A percentile compares a stretch with the other conserved stretches of the same genome.
These are phyloP conservation scores for Aphaenogaster floridana DNA, from an alignment of 1,140 invertebrate species.

Conservation along the genomic window DNA sequence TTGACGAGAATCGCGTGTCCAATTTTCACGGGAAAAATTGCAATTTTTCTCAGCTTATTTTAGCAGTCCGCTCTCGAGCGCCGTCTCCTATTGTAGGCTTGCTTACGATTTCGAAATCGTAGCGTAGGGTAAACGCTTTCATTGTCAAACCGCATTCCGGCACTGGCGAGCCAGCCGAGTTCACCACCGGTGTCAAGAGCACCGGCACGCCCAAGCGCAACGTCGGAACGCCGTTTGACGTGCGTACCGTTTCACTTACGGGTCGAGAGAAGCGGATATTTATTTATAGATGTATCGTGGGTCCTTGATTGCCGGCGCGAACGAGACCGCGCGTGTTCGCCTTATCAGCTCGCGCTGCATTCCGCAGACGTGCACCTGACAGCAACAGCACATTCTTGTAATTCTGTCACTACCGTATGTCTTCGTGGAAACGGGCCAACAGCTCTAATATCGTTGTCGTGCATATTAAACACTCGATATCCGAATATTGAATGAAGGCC, in stretches of 20 bases:
- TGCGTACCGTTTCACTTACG: slow-evolving; percentile 66
- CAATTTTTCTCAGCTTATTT: neutral
- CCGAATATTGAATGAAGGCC: neutral
- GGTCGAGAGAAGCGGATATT: slow-evolving; percentile 76
- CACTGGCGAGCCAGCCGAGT: slow-evolving; percentile 44
- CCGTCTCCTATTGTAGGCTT: no score
- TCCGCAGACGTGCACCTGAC: slow-evolving; percentile 19
- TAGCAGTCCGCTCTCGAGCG: neutral
- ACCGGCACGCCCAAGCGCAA: slow-evolving; percentile 23
- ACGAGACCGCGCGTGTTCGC: slow-evolving; percentile 10
- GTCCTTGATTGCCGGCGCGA: slow-evolving; percentile 80
- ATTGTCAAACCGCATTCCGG: slow-evolving; percentile 30
- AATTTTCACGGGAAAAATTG: neutral
- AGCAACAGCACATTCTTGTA: neutral
- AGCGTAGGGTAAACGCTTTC: neutral
- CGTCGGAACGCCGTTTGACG: slow-evolving; percentile 57
- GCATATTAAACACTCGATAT: neutral
- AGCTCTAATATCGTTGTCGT: neutral
- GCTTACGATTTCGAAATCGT: neutral
- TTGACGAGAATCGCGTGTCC: neutral
- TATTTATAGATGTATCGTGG: slow-evolving; percentile 81
- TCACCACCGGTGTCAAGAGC: slow-evolving; percentile 71
- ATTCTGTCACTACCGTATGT: neutral
- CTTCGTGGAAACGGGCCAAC: neutral
- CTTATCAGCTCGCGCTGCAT: slow-evolving; percentile 37